Base-by-base conservation (phyloP, 2,797 vertebrate species). In the Moxostoma hubbsi region DNA sequence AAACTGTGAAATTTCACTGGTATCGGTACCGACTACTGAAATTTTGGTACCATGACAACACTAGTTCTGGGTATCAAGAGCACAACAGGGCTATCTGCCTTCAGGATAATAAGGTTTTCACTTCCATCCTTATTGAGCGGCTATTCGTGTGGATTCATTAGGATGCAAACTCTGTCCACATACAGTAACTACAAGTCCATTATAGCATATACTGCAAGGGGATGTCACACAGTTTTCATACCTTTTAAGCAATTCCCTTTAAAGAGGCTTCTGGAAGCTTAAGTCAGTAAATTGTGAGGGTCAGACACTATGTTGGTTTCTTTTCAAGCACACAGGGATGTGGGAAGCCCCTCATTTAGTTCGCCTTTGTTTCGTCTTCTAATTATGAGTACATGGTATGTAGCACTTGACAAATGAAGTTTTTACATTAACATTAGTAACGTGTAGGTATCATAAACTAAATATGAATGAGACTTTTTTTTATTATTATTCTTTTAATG, bases 31-130 rank as follows among this genome's bases (percentile, higher is more conserved):
- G 24, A 24, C 2, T 0, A 24, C 18, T 24, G 18, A 24, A 24
- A 24, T 24, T 24, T 24, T 24, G 18, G 18, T 24, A 24, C 18
- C 24, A 24, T 3, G 24, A 24, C 24, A 24, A 24, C 24, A 24
- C 24, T 24, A 24, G 24, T 55, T 45, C 55, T n/a, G 46, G 6
- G 9, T 36, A 45, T 75, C 24, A 43, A 45, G 53, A 73, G 46
- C 82, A 62, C 36, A n/a, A 51, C 10, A 45, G 7, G 4, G 9
- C 13, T 80, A 51, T 13, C 59, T 58, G 65, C 46, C 68, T 63
- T 83, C 47, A 64, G 73, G 71, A 36, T 51, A 61, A 46, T 55
- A 72, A 54, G 18, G 49, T 57, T 77, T 81, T 57, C 59, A 49
- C 61, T 72, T 63, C 53, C 73, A 15, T 81, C 51, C 45, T 57